These are phyloP conservation scores for Dolichoris vasculosae DNA, from an alignment of 1,140 invertebrate genomes.

Conservation along the genomic window DNA sequence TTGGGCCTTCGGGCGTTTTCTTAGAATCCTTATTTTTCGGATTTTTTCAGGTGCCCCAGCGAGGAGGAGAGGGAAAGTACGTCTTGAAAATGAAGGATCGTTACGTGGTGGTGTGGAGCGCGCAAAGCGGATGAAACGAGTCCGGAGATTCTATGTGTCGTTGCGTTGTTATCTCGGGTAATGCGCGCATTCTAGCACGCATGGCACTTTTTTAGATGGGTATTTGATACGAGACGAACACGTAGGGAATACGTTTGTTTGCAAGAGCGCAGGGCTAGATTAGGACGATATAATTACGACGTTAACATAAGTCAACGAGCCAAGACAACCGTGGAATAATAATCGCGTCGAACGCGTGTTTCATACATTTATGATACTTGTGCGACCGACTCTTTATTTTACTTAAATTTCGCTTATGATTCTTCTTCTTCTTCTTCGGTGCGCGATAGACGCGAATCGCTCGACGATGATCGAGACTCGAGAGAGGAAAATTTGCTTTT, in stretches of 20 bases:
- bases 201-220: slow-evolving; percentile 73
- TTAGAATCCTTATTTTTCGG: slow-evolving; percentile 54
- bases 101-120: background rate
- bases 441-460: no score
- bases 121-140: background rate
- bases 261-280: slow-evolving; percentile 67
- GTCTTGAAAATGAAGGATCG: slow-evolving; percentile 40
- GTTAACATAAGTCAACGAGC: slow-evolving; percentile 75
- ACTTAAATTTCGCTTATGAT: background rate
- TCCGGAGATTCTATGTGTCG: background rate
- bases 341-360: slow-evolving; percentile 72
- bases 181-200: slow-evolving; percentile 72
- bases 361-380: slow-evolving; percentile 48
- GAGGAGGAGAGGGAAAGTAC: background rate
- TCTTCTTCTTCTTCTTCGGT: background rate
- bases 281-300: slow-evolving; percentile 75
- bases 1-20: slow-evolving; percentile 51
- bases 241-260: slow-evolving; percentile 66
- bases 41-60: background rate
- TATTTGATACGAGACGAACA: slow-evolving; percentile 73
- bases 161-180: slow-evolving; percentile 33
- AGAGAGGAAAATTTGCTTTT: background rate
- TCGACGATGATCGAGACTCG: background rate
- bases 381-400: slow-evolving; percentile 50
- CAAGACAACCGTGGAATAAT: slow-evolving; percentile 70